Conservation (phyloP, 2,888 invertebrate genomes). For the Apamea epomidion region DNA sequence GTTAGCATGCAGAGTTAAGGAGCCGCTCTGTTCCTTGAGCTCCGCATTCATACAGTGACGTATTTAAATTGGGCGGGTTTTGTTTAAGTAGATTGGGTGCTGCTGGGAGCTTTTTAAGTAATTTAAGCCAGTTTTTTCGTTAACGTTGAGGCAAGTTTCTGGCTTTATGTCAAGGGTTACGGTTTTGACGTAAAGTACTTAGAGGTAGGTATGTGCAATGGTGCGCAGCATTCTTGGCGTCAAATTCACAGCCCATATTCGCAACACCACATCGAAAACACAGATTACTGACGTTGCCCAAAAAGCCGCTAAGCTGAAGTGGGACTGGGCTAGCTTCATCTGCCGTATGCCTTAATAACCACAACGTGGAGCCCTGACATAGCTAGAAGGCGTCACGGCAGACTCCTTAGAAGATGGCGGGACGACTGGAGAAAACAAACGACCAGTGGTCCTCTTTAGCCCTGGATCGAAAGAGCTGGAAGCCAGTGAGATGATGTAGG, state of each 20-base stretch:
- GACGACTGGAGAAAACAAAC: not conserved
- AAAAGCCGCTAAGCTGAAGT: not conserved
- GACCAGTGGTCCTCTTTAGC: not conserved
- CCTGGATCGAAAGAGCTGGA: not conserved
- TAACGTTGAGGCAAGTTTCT: slow-evolving; percentile 12
- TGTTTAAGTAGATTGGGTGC: slow-evolving; percentile 56
- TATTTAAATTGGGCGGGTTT: slow-evolving; percentile 64
- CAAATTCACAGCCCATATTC: not conserved
- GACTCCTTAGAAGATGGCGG: not conserved
- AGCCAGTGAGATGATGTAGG: not conserved
- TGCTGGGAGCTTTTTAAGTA: slow-evolving; percentile 42
- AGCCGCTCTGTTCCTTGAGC: slow-evolving; percentile 47
- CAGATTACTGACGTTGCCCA: not conserved
- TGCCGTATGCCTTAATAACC: not conserved
- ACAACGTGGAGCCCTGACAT: not conserved
- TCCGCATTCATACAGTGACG: slow-evolving; percentile 53
- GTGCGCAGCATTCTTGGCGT: not conserved
- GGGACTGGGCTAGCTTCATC: not conserved
- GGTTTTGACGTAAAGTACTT: not conserved
- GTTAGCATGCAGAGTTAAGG: slow-evolving; percentile 61
- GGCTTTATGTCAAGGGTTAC: slow-evolving; percentile 2
- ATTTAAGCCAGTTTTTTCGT: slow-evolving; percentile 21
- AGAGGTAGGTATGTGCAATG: not conserved
- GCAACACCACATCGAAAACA: not conserved
- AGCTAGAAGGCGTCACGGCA: not conserved